These are phyloP conservation scores for Drosophila austrosaltans DNA, from an alignment of 2,888 invertebrate species.

Conservation along the genomic window DNA sequence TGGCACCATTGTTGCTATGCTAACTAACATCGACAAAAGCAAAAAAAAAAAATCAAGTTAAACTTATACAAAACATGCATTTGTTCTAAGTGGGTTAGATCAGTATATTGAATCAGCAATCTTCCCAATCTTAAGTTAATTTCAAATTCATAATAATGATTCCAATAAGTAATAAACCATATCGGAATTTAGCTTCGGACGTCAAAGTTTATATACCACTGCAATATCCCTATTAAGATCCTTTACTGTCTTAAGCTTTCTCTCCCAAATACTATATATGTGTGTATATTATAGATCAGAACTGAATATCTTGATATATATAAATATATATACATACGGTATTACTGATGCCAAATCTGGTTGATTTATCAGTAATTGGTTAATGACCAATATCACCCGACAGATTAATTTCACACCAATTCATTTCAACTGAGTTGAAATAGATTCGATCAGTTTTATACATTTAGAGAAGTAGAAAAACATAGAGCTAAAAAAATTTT, in stretches of 20 bases:
- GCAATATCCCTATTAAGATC: neutral
- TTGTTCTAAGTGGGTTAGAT: constrained; percentile 1
- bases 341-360: neutral
- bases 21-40: constrained; percentile 9
- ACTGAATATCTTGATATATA: neutral
- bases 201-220: neutral
- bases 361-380: neutral
- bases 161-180: constrained; percentile 1
- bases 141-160: neutral
- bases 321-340: neutral
- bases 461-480: constrained; percentile 4
- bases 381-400: neutral
- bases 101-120: neutral
- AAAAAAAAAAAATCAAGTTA: neutral
- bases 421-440: constrained; percentile 9
- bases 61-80: constrained; percentile 9
- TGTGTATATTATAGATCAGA: neutral
- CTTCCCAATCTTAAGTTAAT: constrained; percentile 7
- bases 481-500: neutral
- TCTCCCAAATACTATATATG: neutral
- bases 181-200: neutral
- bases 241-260: neutral
- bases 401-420: neutral
- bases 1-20: constrained; percentile 6
- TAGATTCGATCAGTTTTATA: neutral